Base-by-base conservation (phyloP, 2,797 vertebrate species). In the Anableps anableps region DNA sequence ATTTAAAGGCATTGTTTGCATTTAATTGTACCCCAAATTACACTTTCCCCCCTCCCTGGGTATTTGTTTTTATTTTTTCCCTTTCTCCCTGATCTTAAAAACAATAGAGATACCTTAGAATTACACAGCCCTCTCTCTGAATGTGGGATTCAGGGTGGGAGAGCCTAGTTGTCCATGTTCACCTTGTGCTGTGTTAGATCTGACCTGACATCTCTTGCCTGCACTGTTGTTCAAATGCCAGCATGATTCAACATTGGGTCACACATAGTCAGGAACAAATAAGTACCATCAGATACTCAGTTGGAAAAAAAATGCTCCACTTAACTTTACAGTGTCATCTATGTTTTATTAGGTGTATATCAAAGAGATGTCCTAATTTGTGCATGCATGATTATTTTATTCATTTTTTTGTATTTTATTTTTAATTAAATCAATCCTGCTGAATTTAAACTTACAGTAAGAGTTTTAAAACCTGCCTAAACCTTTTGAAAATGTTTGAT, bases 161-260 rank as follows among this genome's bases (percentile, higher is more conserved):
- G 72, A 31, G 55, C 72, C 38, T 72, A 55, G 71, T 81, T 81
- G 43, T 80, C 71, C 53, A 78, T 68, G 79, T 86, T 91, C 89
- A 92, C 90, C 88, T 92, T 90, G 86, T 86, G 45, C 80, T 80
- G 72, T 81, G 83, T 87, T 80, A 80, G 71, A 90, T 88, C 72
- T 83, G 88, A 90, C 81, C 86, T 85, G 92, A 89, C 78, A 26
- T 81, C 75, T 87, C 23, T 72, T 71, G 50, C 66, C 83, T 80
- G 76, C 71, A 29, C 38, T 45, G 36, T 73, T 85, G 73, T 80
- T 86, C 48, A 47, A 11, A 60, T 88, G 80, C 79, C 80, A 64
- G 34, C 55, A 11, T 75, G 47, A 77, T 73, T 83, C 60, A 78
- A 34, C 64, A 50, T 74, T 53, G 72, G 62, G 70, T 53, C 68